Base-by-base conservation (phyloP, 2,113 vertebrate species). In the Dipodomys ordii region DNA sequence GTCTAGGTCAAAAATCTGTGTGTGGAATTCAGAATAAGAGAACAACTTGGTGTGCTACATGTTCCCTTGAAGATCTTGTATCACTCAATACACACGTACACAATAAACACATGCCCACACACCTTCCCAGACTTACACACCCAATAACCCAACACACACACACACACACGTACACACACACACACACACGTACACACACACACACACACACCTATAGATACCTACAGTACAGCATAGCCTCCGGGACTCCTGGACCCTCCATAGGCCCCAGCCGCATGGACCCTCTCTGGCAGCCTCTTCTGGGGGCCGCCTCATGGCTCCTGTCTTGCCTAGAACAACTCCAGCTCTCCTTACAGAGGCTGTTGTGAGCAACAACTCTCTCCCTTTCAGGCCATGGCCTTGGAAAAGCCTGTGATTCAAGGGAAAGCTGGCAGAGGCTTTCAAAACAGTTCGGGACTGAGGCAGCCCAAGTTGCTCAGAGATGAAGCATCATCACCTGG, bases 171-270 rank as follows among this genome's bases (percentile, higher is more conserved):
- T 16, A n/a, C n/a, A 39, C n/a, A 32, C 35, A n/a, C 19, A 81
- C 22, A 30, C 27, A 53, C 44, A 44, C 23, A 39, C 69, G 76
- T 27, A 39, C 32, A 76, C 25, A n/a, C 46, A 25, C 19, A 88
- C 32, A 69, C 78, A 67, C 57, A 80, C 8, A 2, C 44, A 1
- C 68, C 30, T 90, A 84, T 93, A 90, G 84, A 91, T 97, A 96
- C 96, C 2, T 97, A 97, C 96, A 1, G 76, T 62, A 92, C 88
- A 94, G 92, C 90, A 60, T 32, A 86, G 93, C 60, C 53, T 95
- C 62, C 92, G 90, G 62, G 85, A 20, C 62, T 94, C 85, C 60
- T 60, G 93, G 53, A 10, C 73, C 72, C 90, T 53, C 87, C 93
- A 90, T 7, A 69, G 85, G 82, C 89, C 84, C 94, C 97, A 94